A percentile compares a stretch with the other conserved stretches of the same genome.
These are phyloP conservation scores for Pelecanoides urinatrix DNA, from an alignment of 2,113 vertebrate genomes.

Conservation along the genomic window DNA sequence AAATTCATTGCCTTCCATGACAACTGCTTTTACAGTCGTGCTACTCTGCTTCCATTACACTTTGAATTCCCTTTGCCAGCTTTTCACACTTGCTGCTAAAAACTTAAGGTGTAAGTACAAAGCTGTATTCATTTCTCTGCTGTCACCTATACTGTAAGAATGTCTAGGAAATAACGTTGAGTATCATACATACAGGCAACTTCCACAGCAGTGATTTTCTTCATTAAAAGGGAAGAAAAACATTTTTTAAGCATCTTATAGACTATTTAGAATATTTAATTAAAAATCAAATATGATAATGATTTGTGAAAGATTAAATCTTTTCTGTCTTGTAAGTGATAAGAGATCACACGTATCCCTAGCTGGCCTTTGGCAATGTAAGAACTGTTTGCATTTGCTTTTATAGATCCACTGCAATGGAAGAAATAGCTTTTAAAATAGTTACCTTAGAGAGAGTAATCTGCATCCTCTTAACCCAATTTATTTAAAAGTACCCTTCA, in stretches of 20 bases:
- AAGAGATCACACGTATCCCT: not conserved
- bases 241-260: not conserved
- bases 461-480: slow-evolving; percentile 48
- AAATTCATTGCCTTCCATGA: not conserved
- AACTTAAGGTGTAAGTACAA: not conserved
- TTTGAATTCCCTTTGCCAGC: not conserved
- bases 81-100: not conserved
- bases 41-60: not conserved
- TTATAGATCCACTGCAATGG: not conserved
- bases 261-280: not conserved
- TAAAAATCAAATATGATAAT: not conserved
- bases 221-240: not conserved
- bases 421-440: slow-evolving; percentile 25
- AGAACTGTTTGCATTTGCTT: not conserved
- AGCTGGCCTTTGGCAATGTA: not conserved
- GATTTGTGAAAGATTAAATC: not conserved
- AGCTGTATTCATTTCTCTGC: not conserved
- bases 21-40: not conserved
- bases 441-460: slow-evolving; percentile 7
- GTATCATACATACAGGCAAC: not conserved
- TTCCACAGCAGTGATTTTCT: not conserved
- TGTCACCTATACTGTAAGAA: not conserved
- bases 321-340: not conserved
- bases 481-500: slow-evolving; percentile 36
- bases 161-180: not conserved